Conservation (phyloP, 2,888 invertebrate genomes). For the Lithophane ornitopus region DNA sequence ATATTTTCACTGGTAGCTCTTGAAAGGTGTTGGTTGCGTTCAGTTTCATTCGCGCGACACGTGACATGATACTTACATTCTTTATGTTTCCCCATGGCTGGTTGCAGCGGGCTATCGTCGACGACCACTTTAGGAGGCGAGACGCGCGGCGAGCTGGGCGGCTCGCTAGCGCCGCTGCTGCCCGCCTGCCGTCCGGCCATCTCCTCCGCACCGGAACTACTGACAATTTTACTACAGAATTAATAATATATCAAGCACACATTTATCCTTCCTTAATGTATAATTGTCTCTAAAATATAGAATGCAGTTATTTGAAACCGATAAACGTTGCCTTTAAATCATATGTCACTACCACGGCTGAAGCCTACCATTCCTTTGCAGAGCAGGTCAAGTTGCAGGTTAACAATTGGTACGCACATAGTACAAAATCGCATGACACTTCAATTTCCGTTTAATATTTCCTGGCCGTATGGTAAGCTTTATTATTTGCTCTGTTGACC, state of each 20-base stretch:
- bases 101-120: constrained; percentile 98
- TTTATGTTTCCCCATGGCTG: constrained; percentile 98
- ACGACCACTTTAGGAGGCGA: constrained; percentile 98
- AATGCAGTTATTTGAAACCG: background rate
- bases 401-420: constrained; percentile 16
- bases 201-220: constrained; percentile 88
- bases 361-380: background rate
- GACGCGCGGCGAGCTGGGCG: constrained; percentile 89
- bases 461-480: background rate
- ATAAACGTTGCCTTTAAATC: background rate
- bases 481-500: background rate
- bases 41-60: background rate
- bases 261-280: constrained; percentile 33
- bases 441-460: constrained; percentile 6
- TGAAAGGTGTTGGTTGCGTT: background rate
- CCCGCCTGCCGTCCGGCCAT: constrained; percentile 87
- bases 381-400: constrained; percentile 10
- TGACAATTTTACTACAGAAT: constrained; percentile 40
- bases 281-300: constrained; percentile 16
- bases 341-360: constrained; percentile 3
- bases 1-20: constrained; percentile 3
- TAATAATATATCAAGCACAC: constrained; percentile 11
- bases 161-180: constrained; percentile 88
- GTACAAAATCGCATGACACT: background rate
- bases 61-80: constrained; percentile 95